phyloP scores from a whole-genome alignment of 2,113 vertebrate genomes.

The Silurus meridionalis region DNA sequence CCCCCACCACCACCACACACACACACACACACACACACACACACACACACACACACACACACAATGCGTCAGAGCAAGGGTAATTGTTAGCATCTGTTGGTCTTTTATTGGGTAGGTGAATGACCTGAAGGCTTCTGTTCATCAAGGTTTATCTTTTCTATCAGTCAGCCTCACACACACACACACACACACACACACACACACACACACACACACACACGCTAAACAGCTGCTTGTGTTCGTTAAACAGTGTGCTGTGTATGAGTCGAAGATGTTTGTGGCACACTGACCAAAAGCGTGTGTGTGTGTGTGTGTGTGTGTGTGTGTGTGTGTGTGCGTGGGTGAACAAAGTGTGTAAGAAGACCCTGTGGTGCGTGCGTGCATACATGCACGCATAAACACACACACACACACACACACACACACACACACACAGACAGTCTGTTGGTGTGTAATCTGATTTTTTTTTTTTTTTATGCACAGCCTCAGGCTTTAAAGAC shows the following conservation, averaged over 20 bases:
- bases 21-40: conserved; percentile 13
- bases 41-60: conserved; percentile 22
- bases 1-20: neutral
- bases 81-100: conserved; percentile 66
- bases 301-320: neutral
- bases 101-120: conserved; percentile 64
- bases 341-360: neutral
- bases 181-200: conserved; percentile 44
- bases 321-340: too few relatives aligned
- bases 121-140: conserved; percentile 63
- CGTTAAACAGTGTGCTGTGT: neutral
- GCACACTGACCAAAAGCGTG: neutral
- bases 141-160: conserved; percentile 46
- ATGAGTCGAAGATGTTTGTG: neutral
- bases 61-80: conserved; percentile 33
- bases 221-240: conserved; percentile 30
- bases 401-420: conserved; percentile 20
- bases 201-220: conserved; percentile 28
- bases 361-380: neutral
- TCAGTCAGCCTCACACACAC: conserved; percentile 52
- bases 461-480: conserved; percentile 2
- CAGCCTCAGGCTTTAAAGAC: conserved; percentile 29
- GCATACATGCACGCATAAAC: neutral
- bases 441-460: neutral
- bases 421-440: neutral